phyloP scores from a whole-genome alignment of 2,888 invertebrate species.

The Tolmerus cingulatus region DNA sequence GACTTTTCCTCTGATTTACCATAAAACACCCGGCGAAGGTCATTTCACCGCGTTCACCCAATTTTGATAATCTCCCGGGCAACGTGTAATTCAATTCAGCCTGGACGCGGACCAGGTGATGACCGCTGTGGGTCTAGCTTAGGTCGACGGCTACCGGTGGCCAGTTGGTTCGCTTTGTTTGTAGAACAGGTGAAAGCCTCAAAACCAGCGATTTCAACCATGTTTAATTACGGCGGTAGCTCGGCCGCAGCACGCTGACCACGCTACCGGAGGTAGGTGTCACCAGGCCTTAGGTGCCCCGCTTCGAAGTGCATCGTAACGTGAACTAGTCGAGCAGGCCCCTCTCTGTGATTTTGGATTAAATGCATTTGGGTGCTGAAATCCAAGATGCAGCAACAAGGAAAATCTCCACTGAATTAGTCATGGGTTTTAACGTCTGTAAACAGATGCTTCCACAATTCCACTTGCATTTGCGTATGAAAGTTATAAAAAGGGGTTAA shows the following conservation, averaged over 20 bases:
- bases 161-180: not conserved
- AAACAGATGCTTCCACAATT: not conserved
- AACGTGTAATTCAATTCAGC: not conserved
- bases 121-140: not conserved
- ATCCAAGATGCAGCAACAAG: not conserved
- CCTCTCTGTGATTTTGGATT: not conserved
- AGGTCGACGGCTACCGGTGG: not conserved
- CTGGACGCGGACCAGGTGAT: not conserved
- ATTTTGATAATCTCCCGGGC: not conserved
- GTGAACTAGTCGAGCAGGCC: not conserved
- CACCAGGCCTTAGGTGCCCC: not conserved
- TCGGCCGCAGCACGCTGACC: not conserved
- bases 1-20: not conserved
- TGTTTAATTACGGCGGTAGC: not conserved
- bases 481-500: not conserved
- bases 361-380: not conserved
- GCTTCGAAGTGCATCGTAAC: not conserved
- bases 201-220: not conserved
- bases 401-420: not conserved
- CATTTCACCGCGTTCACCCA: not conserved
- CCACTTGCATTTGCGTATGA: not conserved
- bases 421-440: not conserved
- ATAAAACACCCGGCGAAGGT: not conserved
- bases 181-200: not conserved
- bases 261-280: not conserved